These are phyloP conservation scores for Haliclona indistincta DNA, from an alignment of 37 sponge, comb jelly and placozoan genomes.

Conservation along the genomic window DNA sequence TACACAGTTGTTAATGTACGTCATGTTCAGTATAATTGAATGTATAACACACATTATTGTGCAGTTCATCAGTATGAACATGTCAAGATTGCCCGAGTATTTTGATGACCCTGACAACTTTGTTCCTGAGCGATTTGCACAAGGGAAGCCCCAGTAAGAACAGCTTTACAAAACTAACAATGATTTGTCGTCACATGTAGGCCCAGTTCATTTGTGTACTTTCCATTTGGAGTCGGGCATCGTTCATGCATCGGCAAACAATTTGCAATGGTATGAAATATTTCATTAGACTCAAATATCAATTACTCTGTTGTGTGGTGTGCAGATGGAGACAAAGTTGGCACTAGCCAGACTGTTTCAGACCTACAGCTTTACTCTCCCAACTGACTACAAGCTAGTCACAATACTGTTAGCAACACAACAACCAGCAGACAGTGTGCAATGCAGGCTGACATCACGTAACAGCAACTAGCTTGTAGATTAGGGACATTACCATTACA, in stretches of 20 bases:
- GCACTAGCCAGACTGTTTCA: slow-evolving; percentile 22
- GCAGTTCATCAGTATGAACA: not conserved
- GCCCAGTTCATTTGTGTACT: slow-evolving; percentile 35
- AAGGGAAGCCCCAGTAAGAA: slow-evolving; percentile 8
- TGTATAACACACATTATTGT: not conserved
- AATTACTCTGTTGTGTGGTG: not conserved
- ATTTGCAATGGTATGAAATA: slow-evolving; percentile 25
- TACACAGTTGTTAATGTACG: slow-evolving; percentile 2
- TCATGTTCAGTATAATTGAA: not conserved
- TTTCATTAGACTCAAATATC: not conserved
- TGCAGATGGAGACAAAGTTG: slow-evolving; percentile 26
- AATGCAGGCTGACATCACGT: slow-evolving; percentile 2
- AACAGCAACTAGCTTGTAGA: no score
- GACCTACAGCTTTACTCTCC: slow-evolving; percentile 11
- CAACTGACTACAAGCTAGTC: slow-evolving; percentile 11
- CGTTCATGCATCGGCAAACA: slow-evolving; percentile 28
- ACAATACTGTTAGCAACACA: not conserved
- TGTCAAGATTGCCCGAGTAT: slow-evolving; percentile 10
- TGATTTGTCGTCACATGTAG: not conserved
- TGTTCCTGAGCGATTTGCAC: slow-evolving; percentile 14
- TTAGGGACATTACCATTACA: no score
- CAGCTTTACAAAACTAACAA: not conserved
- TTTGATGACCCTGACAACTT: slow-evolving; percentile 18
- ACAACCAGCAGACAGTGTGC: slow-evolving; percentile 14
- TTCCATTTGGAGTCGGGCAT: slow-evolving; percentile 29